Evolutionary conservation across 2,888 invertebrate species (phyloP), one percentile per base, ranked within the genome.

Genomic region (Oxycera nigricornis): DNA sequence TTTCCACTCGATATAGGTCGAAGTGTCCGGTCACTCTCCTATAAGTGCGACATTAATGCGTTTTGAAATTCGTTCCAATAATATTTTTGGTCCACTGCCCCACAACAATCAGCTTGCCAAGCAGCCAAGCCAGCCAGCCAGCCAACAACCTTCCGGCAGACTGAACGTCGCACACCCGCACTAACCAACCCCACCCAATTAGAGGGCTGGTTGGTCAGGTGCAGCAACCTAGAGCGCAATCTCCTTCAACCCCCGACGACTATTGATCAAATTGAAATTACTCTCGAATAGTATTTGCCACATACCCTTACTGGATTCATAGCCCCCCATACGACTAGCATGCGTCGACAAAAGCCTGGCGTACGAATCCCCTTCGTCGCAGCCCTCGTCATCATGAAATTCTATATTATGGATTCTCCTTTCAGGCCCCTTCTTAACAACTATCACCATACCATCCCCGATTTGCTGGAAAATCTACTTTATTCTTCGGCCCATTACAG

Each of bases 41-140:
- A 59, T 22, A 22, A 59, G 11, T 59, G 14, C 55, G 24, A 55
- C 9, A 2, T 4, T 55, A 55, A 55, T 55, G 24, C 55, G 30
- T n/a, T 59, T 59, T 17, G 59, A 7, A 62, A 59, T 20, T 62
- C 24, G 65, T 41, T 26, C 39, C 30, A 41, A 65, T 65, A 65
- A 65, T 26, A 65, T 41, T 41, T 62, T 39, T 65, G 65, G 39
- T 41, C 65, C 65, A 65, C 65, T 65, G 65, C 65, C 65, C 65
- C 65, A 59, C 30, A 28, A 59, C 24, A 24, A 55, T 24, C 52
- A 24, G 22, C 52, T 24, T 22, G 52, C 50, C 17, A 35, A 11
- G 7, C 35, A 35, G 35, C 9, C 50, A 9, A 50, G 50, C 55
- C 55, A 11, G 14, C 59, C 30, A 59, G 59, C 59, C 59, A 59